Evolutionary conservation across 2,888 invertebrate genomes (phyloP), one percentile per base, ranked within the genome.

Genomic region (Lasiommata megera): DNA sequence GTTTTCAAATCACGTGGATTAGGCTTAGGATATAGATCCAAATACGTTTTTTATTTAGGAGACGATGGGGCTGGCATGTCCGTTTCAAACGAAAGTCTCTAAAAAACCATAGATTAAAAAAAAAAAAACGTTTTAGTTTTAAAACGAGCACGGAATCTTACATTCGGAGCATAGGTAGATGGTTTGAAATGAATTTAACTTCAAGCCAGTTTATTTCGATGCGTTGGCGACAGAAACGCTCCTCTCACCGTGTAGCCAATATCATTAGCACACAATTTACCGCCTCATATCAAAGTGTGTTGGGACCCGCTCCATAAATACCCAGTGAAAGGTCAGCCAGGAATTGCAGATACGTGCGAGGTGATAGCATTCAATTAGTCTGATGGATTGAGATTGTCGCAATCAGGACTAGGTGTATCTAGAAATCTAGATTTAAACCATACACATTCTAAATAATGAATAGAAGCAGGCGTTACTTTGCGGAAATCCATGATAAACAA

Each of bases 221-320:
- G 40, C 31, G 14, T 23, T 43, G 50, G 34, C 50, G 48, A 40
- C 41, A 48, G 31, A 41, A 34, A 36, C 37, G 12, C 23, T 50
- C 48, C 50, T 44, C 50, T 44, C 29, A 18, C 29, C 31, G 17
- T 43, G 36, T 37, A 36, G 48, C 48, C 50, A 50, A 50, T 51
- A 50, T 56, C 56, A 56, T 56, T 51, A 56, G 56, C 43, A 43
- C 37, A 37, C 28, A 44, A 50, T 56, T 56, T 67, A 70, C 62
- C 65, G 71, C 64, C 65, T 69, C 70, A 71, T 76, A 75, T 75
- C 71, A 71, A 78, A 75, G 78, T 73, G 64, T 67, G 72, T 76
- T 77, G 74, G 73, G 67, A 73, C 59, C 62, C 60, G 68, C 58
- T 65, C 67, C 68, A 72, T 75, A 76, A 76, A 78, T 74, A 76